Conservation (phyloP, 2,888 invertebrate species). For the Drosophila flavopinicola region DNA sequence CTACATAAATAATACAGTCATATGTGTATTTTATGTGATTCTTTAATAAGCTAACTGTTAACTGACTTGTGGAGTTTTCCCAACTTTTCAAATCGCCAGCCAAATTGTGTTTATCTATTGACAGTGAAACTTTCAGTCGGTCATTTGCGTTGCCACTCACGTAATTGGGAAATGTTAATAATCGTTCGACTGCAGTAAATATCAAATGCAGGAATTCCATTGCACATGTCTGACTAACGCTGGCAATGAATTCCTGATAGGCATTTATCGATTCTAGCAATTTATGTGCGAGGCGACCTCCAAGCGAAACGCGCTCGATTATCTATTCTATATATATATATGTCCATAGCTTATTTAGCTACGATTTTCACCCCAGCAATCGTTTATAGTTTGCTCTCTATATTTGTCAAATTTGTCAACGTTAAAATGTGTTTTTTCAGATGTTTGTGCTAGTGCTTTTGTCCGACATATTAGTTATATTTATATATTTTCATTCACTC, state of each 20-base stretch:
- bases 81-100: constrained; percentile 12
- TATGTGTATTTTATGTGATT: constrained; percentile 36
- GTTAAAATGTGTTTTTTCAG: too few relatives aligned
- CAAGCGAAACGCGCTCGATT: too few relatives aligned
- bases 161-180: constrained; percentile 66
- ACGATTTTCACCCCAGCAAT: too few relatives aligned
- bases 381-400: too few relatives aligned
- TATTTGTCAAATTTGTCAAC: too few relatives aligned
- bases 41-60: constrained; percentile 48
- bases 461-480: too few relatives aligned
- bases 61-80: constrained; percentile 47
- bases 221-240: constrained; percentile 33
- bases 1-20: constrained; percentile 28
- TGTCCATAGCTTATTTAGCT: too few relatives aligned
- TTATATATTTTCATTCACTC: too few relatives aligned
- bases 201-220: constrained; percentile 44
- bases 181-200: constrained; percentile 59
- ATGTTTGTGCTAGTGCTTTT: too few relatives aligned
- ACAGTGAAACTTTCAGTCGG: constrained; percentile 35
- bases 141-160: constrained; percentile 52
- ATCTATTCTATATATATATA: too few relatives aligned
- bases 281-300: background rate
- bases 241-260: constrained; percentile 48
- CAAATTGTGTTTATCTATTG: constrained; percentile 13
- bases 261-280: constrained; percentile 1